Base-by-base conservation (phyloP, 2,797 vertebrate species). In the Labroides dimidiatus region DNA sequence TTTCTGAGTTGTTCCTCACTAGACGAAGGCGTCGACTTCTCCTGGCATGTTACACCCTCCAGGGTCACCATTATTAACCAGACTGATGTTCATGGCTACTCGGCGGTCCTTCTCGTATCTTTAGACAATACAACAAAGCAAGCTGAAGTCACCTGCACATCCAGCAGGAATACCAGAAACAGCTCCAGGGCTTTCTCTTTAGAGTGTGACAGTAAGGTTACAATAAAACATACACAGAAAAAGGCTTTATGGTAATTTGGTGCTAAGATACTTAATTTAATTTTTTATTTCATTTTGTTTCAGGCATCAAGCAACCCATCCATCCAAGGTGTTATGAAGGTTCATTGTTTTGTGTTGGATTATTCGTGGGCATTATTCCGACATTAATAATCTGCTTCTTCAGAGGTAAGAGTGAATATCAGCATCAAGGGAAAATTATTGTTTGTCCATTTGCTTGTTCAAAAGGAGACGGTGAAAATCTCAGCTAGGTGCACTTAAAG, bases 71-170 rank as follows among this genome's bases (percentile, higher is more conserved):
- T 6, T 17, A 10, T 9, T 23, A 14, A 2, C 3, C 0, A 0
- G 6, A n/a, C 0, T 0, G 0, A 8, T 5, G 0, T 4, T 2
- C 2, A 3, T 0, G 4, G 8, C 2, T 21, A 14, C 6, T 0
- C 6, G 4, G 6, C 33, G 6, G 0, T 15, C 2, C 1, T 84
- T 10, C 0, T 45, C 0, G 19, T 4, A 0, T 10, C 41, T 9
- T 13, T 84, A 9, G 55, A 0, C 10, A 30, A 1, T 2, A n/a
- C 2, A 1, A 12, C 52, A 17, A 27, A 0, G 3, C 0, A 0
- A 0, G 7, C 27, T 0, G 2, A 10, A 0, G 54, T 91, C 7
- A 87, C 2, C 49, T 93, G 91, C 78, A 81, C 0, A 10, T 42
- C 75, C 42, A 77, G 3, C 6, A 72, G 2, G 1, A 2, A 14